phyloP scores from a whole-genome alignment of 2,797 vertebrate genomes.

The Sebastes variabilis region DNA sequence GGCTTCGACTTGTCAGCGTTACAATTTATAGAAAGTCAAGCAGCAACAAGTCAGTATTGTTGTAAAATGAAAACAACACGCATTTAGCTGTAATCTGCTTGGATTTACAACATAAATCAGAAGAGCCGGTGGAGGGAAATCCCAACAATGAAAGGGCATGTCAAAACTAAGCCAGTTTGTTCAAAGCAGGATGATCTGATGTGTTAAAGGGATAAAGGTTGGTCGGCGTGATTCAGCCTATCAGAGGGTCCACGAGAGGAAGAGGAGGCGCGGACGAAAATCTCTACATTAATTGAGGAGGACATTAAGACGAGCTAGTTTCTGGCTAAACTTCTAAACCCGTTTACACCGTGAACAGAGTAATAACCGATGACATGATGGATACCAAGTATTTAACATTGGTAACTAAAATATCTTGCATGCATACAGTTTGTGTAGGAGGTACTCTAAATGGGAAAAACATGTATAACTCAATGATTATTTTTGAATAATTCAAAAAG shows the following conservation, averaged over 20 bases:
- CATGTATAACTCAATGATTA: too few relatives aligned
- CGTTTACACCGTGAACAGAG: background rate
- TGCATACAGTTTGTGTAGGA: background rate
- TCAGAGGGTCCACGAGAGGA: background rate
- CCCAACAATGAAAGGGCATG: slow-evolving; percentile 16
- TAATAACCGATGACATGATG: background rate
- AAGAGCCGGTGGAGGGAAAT: slow-evolving; percentile 24
- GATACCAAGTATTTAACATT: background rate
- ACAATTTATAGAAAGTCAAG: background rate
- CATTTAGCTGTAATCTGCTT: slow-evolving; percentile 14
- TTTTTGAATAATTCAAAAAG: background rate
- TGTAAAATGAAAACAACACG: slow-evolving; percentile 8
- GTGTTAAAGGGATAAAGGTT: slow-evolving; percentile 13
- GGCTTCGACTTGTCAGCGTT: background rate
- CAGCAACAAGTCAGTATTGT: slow-evolving; percentile 25
- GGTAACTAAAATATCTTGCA: background rate
- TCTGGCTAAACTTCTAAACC: background rate
- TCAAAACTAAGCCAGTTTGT: slow-evolving; percentile 27
- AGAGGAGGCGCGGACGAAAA: background rate
- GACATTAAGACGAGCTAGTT: background rate
- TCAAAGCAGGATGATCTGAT: slow-evolving; percentile 22
- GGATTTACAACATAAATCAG: slow-evolving; percentile 24
- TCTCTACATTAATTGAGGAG: background rate
- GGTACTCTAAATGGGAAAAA: background rate
- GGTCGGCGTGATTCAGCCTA: background rate